phyloP scores from a whole-genome alignment of 2,888 invertebrate species.

The Ormyrus nitidulus region DNA sequence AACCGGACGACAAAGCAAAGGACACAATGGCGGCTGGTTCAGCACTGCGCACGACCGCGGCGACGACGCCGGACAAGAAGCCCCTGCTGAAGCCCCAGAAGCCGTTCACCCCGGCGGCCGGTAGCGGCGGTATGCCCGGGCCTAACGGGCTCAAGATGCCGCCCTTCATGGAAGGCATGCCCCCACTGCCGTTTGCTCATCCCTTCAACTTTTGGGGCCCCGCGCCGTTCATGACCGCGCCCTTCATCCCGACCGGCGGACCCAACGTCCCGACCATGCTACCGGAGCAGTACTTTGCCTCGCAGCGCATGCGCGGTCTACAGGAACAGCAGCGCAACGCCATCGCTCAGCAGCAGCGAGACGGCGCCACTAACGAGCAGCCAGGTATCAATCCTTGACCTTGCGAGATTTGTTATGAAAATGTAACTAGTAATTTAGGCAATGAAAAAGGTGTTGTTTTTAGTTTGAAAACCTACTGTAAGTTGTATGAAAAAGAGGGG shows the following conservation, averaged over 20 bases:
- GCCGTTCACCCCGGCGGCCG: constrained; percentile 74
- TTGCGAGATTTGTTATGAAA: neutral
- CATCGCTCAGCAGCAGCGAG: constrained; percentile 65
- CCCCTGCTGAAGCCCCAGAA: constrained; percentile 77
- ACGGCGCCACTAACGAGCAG: constrained; percentile 39
- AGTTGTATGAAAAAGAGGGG: neutral
- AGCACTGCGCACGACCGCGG: constrained; percentile 63
- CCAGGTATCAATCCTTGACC: constrained; percentile 29
- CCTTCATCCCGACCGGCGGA: constrained; percentile 73
- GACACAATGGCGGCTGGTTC: constrained; percentile 64
- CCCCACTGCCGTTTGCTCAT: constrained; percentile 80
- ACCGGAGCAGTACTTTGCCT: constrained; percentile 84
- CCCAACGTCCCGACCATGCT: constrained; percentile 76
- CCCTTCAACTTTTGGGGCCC: constrained; percentile 89
- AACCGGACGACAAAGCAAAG: constrained; percentile 72
- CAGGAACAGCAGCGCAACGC: constrained; percentile 81
- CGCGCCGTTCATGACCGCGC: constrained; percentile 78
- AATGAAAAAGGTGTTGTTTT: neutral
- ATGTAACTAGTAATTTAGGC: neutral
- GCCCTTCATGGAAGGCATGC: constrained; percentile 80
- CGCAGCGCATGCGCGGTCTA: constrained; percentile 87
- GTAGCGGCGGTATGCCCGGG: constrained; percentile 66
- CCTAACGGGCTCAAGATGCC: constrained; percentile 86
- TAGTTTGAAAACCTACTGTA: neutral
- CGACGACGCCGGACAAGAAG: constrained; percentile 72